Base-by-base conservation (phyloP, 2,888 invertebrate genomes). In the Subacronicta megacephala region DNA sequence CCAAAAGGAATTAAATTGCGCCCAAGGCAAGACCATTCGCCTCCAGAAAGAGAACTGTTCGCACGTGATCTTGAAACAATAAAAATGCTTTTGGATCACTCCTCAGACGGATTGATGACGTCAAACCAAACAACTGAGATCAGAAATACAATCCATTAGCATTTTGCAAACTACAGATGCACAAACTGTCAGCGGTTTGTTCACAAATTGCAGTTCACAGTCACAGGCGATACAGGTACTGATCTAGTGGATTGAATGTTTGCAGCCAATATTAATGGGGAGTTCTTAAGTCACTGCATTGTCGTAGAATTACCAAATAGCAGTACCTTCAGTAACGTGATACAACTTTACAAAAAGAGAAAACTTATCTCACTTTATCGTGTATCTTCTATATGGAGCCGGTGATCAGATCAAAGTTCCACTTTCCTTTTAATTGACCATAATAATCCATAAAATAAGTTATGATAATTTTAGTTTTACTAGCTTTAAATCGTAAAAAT, bases 141-240 rank as follows among this genome's bases (percentile, higher is more conserved):
- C 54, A 65, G 52, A 69, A 53, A 68, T 70, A 70, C 41, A 50
- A 38, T 56, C 44, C 65, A 61, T 47, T 64, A 53, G 35, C 62
- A 26, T 45, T 17, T 46, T 7, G 45, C 44, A 41, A 41, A 36
- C 31, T 52, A 46, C 36, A 47, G 49, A 64, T 61, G 58, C 50
- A 16, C 7, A 38, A n/a, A 7, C 29, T 43, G 50, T 50, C 50
- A 38, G 45, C 41, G 36, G 13, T 0, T 43, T 17, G 42, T 15
- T 16, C 13, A 55, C 55, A 57, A 52, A 62, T 35, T 58, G 31
- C 42, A 58, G 51, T 69, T 70, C 51, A 33, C 52, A 43, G 52
- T 70, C 51, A 33, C 52, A 43, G 52, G 17, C 47, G 12, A 47
- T 61, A 36, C 42, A 31, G 33, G 7, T 20, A 31, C n/a, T n/a